Base-by-base conservation (phyloP, 1,140 invertebrate genomes). In the Phymastichus coffea region DNA sequence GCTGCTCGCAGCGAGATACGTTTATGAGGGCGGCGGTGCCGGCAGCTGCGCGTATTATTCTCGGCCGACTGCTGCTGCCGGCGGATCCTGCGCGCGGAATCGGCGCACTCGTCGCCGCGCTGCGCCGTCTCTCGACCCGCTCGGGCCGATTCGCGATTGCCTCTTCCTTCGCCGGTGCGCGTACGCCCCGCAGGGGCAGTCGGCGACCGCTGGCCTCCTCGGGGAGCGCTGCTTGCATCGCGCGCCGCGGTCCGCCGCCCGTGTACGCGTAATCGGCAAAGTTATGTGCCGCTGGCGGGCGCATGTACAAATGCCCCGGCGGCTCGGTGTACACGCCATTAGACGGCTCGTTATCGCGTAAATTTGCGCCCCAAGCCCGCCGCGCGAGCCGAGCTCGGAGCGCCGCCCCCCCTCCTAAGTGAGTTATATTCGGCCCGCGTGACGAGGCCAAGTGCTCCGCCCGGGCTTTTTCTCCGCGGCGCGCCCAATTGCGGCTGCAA, bases 291-390 rank as follows among this genome's bases (percentile, higher is more conserved):
- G 10, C 25, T 20, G 6, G 26, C 23, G 8, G 30, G 38, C 25
- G 15, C 26, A 10, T 26, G 48, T 10, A 14, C n/a, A n/a, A n/a
- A n/a, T 14, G 19, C 22, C 23, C 12, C 17, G 15, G 33, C 26
- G n/a, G 17, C 35, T 19, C 30, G 14, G 43, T 35, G n/a, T 38
- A 56, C 54, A 38, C n/a, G 44, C 54, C 48, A 57, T 57, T 57
- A 57, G 54, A 48, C 30, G 43, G 22, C 54, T 57, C 54, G 44
- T 57, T 57, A 57, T 57, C 44, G 54, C 48, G 54, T 48, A 57
- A 57, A 57, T 57, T 57, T 26, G 35, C 44, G 23, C 54, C 19
- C 19, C 33, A 38, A 17, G 30, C 19, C 3, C 1, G 17, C 2
- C 22, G n/a, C 23, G 40, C 33, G 41, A 25, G 46, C 44, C 43